phyloP scores from a whole-genome alignment of 2,113 vertebrate genomes.

The Rhabdomys dilectus region DNA sequence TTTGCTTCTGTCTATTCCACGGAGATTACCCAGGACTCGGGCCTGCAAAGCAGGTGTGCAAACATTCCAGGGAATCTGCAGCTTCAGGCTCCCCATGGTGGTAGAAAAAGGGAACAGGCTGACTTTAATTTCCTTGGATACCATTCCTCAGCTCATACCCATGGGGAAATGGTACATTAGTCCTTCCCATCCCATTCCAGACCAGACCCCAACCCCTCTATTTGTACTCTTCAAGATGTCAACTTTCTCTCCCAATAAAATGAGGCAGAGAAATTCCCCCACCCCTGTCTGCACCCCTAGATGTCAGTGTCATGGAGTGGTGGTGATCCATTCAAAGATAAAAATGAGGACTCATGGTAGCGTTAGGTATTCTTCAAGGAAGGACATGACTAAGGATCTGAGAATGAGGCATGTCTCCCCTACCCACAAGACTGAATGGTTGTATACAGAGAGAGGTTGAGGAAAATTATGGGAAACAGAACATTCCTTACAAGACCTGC shows the following conservation, averaged over 20 bases:
- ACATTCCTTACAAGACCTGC: not conserved
- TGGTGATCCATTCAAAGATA: not conserved
- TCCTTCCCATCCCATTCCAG: not conserved
- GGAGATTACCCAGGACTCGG: not conserved
- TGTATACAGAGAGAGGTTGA: not conserved
- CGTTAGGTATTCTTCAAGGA: not conserved
- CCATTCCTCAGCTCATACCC: not conserved
- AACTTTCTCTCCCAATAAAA: not conserved
- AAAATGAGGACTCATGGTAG: not conserved
- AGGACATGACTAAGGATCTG: not conserved
- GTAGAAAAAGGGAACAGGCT: not conserved
- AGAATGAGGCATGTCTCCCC: fast-evolving
- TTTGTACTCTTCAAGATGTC: not conserved
- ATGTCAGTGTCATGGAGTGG: not conserved
- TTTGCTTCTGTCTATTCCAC: not conserved
- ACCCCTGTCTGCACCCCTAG: not conserved
- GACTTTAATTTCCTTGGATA: too few species aligned
- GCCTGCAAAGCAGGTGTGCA: not conserved
- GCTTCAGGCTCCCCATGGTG: not conserved
- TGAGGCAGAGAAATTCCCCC: not conserved
- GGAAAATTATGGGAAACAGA: not conserved
- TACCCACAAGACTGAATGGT: not conserved
- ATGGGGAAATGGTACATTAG: not conserved
- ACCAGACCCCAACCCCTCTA: not conserved
- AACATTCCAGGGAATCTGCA: not conserved